Evolutionary conservation across 1,140 invertebrate species (phyloP).

Genomic region (Halictus rubicundus): DNA sequence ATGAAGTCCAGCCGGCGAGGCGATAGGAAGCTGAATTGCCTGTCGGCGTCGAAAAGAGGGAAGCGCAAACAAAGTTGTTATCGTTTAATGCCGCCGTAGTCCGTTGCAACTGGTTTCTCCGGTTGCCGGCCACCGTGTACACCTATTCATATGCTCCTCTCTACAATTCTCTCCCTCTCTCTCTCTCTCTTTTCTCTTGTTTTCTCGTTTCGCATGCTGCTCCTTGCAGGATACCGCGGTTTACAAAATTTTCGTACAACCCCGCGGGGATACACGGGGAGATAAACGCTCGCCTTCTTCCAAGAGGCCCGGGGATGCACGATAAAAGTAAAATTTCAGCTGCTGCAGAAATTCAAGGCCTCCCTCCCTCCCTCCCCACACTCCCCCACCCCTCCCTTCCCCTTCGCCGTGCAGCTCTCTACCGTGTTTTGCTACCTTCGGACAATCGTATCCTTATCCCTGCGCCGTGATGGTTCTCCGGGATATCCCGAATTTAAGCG

Average conservation of each 20-base stretch:
- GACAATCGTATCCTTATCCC: background rate
- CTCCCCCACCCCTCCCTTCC: background rate
- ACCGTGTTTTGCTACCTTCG: background rate
- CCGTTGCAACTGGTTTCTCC: conserved; percentile 38
- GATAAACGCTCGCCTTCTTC: conserved; percentile 35
- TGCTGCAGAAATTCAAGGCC: background rate
- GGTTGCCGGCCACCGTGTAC: conserved; percentile 26
- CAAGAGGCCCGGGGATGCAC: conserved; percentile 22
- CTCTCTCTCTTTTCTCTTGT: background rate
- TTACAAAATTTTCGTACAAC: conserved; percentile 34
- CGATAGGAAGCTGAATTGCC: conserved; percentile 48
- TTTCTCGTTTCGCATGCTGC: background rate
- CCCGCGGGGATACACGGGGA: conserved; percentile 21
- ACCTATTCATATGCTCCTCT: conserved; percentile 24
- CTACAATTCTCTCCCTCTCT: background rate
- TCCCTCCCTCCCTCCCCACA: too few relatives aligned
- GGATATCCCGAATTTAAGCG: background rate
- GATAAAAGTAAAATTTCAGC: conserved; percentile 40
- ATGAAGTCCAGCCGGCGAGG: conserved; percentile 17
- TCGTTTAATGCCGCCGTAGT: conserved; percentile 44
- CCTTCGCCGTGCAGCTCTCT: too few relatives aligned
- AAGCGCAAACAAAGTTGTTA: conserved; percentile 44
- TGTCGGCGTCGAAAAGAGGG: conserved; percentile 38
- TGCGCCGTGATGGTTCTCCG: background rate
- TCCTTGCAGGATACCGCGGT: conserved; percentile 10